These are phyloP conservation scores for Chaetophractus vellerosus DNA, from an alignment of 2,797 vertebrate genomes.

Conservation along the genomic window DNA sequence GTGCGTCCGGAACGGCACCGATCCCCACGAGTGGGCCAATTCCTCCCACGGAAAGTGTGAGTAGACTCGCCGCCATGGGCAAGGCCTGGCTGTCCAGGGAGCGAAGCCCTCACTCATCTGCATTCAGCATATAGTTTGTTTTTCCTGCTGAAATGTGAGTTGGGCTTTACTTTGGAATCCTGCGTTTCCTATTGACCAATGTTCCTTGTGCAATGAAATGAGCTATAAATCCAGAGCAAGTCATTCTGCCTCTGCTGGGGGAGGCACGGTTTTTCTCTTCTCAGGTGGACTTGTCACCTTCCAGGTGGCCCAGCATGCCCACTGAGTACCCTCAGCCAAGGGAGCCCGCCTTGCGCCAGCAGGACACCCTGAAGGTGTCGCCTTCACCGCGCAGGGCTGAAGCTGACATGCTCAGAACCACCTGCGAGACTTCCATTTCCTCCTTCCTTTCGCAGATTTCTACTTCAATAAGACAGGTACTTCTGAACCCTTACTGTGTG, in stretches of 20 bases:
- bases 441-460: constrained; percentile 69
- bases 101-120: not conserved
- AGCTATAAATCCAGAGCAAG: not conserved
- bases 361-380: too few species aligned
- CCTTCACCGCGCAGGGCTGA: not conserved
- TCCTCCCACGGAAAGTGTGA: constrained; percentile 88
- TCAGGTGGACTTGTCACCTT: not conserved
- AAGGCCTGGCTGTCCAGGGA: constrained; percentile 87
- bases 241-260: not conserved
- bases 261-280: not conserved
- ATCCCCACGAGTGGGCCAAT: constrained; percentile 79
- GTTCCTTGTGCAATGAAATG: not conserved
- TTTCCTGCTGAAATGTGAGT: not conserved
- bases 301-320: not conserved
- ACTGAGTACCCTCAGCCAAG: rapidly evolving
- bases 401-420: not conserved
- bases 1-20: constrained; percentile 91
- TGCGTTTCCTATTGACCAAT: not conserved
- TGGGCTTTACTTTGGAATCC: not conserved
- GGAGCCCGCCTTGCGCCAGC: not conserved
- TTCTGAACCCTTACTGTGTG: constrained; percentile 87
- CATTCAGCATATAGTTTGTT: not conserved
- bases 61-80: constrained; percentile 88
- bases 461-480: constrained; percentile 82
- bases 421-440: not conserved